Conservation (phyloP, 2,113 vertebrate species). For the Rhinogobius similis region DNA sequence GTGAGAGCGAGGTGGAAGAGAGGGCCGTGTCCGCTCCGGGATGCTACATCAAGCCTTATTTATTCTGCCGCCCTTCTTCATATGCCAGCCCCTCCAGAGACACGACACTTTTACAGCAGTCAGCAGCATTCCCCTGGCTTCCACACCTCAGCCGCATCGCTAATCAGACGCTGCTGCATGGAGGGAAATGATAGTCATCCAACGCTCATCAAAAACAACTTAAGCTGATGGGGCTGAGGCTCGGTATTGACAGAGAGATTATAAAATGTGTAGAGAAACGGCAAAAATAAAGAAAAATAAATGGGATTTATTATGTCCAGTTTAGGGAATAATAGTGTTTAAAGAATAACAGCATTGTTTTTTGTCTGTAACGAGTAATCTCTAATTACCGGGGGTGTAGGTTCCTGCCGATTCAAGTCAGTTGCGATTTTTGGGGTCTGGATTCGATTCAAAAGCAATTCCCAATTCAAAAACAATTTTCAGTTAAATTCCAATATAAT, state of each 20-base stretch:
- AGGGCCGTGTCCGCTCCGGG: conserved; percentile 12
- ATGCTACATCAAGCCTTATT: conserved; percentile 36
- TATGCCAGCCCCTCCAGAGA: conserved; percentile 15
- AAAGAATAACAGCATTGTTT: too few species aligned
- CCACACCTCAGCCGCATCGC: conserved; percentile 21
- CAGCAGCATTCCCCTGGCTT: conserved; percentile 21
- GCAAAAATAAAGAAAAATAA: too few species aligned
- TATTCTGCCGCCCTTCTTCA: conserved; percentile 46
- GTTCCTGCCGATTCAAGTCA: too few species aligned
- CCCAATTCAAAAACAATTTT: too few species aligned
- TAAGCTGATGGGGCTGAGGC: background rate
- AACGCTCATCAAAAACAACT: background rate
- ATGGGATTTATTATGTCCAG: too few species aligned
- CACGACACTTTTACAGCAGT: conserved; percentile 28
- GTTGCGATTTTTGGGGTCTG: too few species aligned
- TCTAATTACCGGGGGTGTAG: too few species aligned
- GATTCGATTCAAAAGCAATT: too few species aligned
- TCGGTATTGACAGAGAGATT: background rate
- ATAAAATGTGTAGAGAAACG: background rate
- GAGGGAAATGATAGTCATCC: conserved; percentile 7
- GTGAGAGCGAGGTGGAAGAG: conserved; percentile 1
- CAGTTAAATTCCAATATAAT: too few species aligned
- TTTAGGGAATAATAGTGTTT: too few species aligned
- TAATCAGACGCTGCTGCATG: conserved; percentile 21
- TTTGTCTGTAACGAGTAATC: too few species aligned